Evolutionary conservation across 2,113 vertebrate species (phyloP), one percentile per base, ranked within the genome.

Genomic region (Petaurus breviceps): DNA sequence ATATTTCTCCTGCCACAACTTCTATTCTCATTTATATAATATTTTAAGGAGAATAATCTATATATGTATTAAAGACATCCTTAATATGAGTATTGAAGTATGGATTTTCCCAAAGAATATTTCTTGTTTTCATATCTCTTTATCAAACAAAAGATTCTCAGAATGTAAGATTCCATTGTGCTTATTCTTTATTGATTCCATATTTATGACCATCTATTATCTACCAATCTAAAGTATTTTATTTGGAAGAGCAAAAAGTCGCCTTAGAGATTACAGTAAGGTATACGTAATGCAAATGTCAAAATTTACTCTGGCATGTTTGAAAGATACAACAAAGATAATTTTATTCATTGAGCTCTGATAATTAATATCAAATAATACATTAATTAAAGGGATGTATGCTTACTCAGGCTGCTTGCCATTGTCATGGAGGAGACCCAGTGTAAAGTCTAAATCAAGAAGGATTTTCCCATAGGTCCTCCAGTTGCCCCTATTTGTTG

Each of bases 281-380:
- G 16, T 43, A 77, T 43, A 23, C 68, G 12, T 43, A 43, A 77
- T 22, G 68, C 94, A 77, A 77, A 43, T 77, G 68, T 77, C 43
- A 77, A 77, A 77, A 77, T 77, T 77, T 77, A 77, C 68, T 8
- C 37, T 77, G 37, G 14, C 2, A 91, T 26, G 8, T 61, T 25
- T 95, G 68, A 91, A 49, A 95, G 25, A 10, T 28, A 90, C 7
- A 91, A 92, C 95, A 77, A 43, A n/a, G 37, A 77, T 77, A 77
- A 77, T 77, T 68, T 43, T n/a, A n/a, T 77, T 43, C 68, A 77
- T 77, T 77, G 68, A 68, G 14, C 31, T 68, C 61, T 77, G 68
- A 77, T 77, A 77, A 77, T 93, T n/a, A 0, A 1, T 61, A 57
- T 24, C 31, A 52, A 24, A 2, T 11, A 57, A 50, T 92, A 68